Conservation (phyloP, 2,797 vertebrate genomes). For the Karalla daura region DNA sequence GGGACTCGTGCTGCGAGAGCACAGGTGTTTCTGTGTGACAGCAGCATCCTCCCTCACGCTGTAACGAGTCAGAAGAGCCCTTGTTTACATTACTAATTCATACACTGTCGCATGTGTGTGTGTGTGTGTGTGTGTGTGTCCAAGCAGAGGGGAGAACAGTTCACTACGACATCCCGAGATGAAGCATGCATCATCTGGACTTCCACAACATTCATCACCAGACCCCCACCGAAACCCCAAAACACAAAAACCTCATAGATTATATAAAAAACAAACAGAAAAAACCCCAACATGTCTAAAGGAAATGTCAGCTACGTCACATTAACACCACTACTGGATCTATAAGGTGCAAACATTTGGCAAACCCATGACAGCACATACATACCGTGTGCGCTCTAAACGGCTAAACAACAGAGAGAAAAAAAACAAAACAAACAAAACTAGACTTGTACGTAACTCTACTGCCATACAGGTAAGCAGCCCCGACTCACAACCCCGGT, state of each 20-base stretch:
- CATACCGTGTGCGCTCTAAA: slow-evolving; percentile 28
- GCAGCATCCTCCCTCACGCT: slow-evolving; percentile 63
- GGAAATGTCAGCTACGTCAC: slow-evolving; percentile 53
- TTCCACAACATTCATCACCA: slow-evolving; percentile 55
- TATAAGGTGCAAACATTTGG: slow-evolving; percentile 63
- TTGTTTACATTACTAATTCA: slow-evolving; percentile 62
- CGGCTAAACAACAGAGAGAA: too few species aligned
- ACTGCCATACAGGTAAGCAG: slow-evolving; percentile 34
- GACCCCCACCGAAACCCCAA: background rate
- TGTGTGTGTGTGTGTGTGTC: slow-evolving; percentile 6
- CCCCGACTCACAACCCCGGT: slow-evolving; percentile 20
- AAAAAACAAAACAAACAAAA: slow-evolving; percentile 28
- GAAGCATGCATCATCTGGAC: slow-evolving; percentile 73
- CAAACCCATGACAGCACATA: slow-evolving; percentile 48
- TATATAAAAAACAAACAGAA: too few species aligned
- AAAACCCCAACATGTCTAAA: slow-evolving; percentile 20
- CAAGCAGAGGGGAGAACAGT: slow-evolving; percentile 36
- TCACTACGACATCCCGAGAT: slow-evolving; percentile 71
- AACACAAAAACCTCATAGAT: background rate
- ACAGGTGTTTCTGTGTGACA: slow-evolving; percentile 34
- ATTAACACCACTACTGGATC: slow-evolving; percentile 39
- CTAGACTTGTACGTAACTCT: slow-evolving; percentile 1
- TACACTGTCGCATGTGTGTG: background rate
- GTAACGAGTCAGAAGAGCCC: slow-evolving; percentile 73
- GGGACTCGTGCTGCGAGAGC: slow-evolving; percentile 12